Evolutionary conservation across 2,888 invertebrate species (phyloP).

Genomic region (Agrochola lychnidis): DNA sequence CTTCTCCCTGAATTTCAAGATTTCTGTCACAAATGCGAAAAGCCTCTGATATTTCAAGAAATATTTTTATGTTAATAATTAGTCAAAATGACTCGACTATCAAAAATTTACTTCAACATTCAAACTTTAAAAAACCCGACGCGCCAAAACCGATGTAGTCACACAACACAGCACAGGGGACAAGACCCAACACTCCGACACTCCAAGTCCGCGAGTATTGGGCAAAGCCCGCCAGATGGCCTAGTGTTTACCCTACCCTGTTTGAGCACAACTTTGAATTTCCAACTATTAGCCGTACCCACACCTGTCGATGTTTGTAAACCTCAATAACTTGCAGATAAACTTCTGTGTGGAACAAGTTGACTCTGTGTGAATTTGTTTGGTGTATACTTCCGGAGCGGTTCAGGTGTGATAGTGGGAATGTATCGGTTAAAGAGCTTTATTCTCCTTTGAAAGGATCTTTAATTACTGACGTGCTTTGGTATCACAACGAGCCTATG

Average conservation of each 20-base stretch:
- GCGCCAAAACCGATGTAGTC: slow-evolving; percentile 64
- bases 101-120: neutral
- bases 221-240: slow-evolving; percentile 87
- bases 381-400: slow-evolving; percentile 46
- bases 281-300: slow-evolving; percentile 85
- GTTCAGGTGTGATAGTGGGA: slow-evolving; percentile 25
- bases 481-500: neutral
- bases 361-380: slow-evolving; percentile 57
- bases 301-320: slow-evolving; percentile 86
- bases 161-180: slow-evolving; percentile 67
- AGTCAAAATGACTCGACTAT: neutral
- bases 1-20: neutral
- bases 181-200: slow-evolving; percentile 62
- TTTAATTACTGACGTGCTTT: neutral
- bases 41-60: neutral
- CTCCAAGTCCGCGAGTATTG: slow-evolving; percentile 71
- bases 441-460: neutral
- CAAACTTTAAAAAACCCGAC: neutral
- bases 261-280: slow-evolving; percentile 89
- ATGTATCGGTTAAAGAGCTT: neutral
- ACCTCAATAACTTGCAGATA: slow-evolving; percentile 66
- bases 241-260: slow-evolving; percentile 86
- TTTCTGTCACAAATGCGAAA: neutral
- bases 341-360: slow-evolving; percentile 59
- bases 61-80: neutral